phyloP scores from a whole-genome alignment of 2,888 invertebrate species.

The Acronicta alni region DNA sequence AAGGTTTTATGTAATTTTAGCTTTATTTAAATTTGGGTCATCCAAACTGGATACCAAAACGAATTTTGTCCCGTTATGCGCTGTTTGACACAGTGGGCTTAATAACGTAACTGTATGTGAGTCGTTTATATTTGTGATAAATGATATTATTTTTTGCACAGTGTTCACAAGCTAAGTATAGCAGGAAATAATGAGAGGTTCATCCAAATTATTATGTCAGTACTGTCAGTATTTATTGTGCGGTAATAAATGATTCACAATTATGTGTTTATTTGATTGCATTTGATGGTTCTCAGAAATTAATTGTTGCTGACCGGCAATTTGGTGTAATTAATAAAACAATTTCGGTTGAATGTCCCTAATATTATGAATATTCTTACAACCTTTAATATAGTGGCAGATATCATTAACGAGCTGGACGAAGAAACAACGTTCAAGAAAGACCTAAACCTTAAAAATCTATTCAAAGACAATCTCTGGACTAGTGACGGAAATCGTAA shows the following conservation, averaged over 20 bases:
- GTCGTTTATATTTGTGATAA: constrained; percentile 33
- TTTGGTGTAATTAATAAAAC: neutral
- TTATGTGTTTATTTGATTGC: constrained; percentile 11
- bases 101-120: constrained; percentile 54
- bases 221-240: constrained; percentile 24
- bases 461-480: too few species aligned
- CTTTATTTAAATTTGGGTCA: constrained; percentile 57
- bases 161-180: constrained; percentile 16
- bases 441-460: too few species aligned
- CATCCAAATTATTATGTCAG: constrained; percentile 28
- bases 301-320: neutral
- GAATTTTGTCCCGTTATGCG: constrained; percentile 47
- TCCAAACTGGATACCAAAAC: constrained; percentile 45
- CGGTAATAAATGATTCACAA: constrained; percentile 34
- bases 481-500: too few species aligned
- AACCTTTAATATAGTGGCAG: too few species aligned
- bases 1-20: constrained; percentile 50
- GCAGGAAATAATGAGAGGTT: constrained; percentile 23
- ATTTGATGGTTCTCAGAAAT: constrained; percentile 20
- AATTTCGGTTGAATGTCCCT: constrained; percentile 2
- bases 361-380: too few species aligned
- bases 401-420: too few species aligned
- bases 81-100: constrained; percentile 55
- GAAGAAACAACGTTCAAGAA: too few species aligned
- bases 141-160: constrained; percentile 32